Evolutionary conservation across 2,113 vertebrate genomes (phyloP).

Genomic region (Hippopotamus amphibius): DNA sequence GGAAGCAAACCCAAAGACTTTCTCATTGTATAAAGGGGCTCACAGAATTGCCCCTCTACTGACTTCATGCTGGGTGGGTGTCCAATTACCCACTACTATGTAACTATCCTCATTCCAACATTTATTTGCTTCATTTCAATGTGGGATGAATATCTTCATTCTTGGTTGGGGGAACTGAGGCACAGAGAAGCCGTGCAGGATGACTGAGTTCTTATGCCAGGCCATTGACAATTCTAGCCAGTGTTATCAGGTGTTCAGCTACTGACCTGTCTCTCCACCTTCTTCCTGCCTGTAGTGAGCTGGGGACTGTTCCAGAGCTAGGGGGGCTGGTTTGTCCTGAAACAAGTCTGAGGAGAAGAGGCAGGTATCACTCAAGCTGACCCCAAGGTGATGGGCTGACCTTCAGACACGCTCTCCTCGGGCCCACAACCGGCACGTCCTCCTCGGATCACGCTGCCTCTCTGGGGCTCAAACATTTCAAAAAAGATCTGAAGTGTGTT

Average conservation of each 20-base stretch:
- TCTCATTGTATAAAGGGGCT: neutral
- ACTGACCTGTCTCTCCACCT: rapidly evolving
- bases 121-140: neutral
- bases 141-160: neutral
- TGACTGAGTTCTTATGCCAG: neutral
- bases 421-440: neutral
- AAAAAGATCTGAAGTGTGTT: slow-evolving; percentile 46
- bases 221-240: neutral
- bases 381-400: neutral
- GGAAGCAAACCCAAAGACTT: neutral
- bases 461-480: slow-evolving; percentile 44
- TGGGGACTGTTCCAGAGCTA: neutral
- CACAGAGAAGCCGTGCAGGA: neutral
- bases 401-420: neutral
- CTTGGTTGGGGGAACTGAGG: neutral
- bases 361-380: neutral
- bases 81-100: neutral
- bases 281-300: neutral
- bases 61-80: neutral
- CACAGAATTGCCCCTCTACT: neutral
- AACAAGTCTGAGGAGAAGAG: neutral
- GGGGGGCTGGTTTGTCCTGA: neutral
- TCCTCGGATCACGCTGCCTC: neutral
- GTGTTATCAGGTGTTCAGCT: neutral
- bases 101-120: neutral